Evolutionary conservation across 2,888 invertebrate species (phyloP), one percentile per base, ranked within the genome.

Genomic region (Falcaria lacertinaria): DNA sequence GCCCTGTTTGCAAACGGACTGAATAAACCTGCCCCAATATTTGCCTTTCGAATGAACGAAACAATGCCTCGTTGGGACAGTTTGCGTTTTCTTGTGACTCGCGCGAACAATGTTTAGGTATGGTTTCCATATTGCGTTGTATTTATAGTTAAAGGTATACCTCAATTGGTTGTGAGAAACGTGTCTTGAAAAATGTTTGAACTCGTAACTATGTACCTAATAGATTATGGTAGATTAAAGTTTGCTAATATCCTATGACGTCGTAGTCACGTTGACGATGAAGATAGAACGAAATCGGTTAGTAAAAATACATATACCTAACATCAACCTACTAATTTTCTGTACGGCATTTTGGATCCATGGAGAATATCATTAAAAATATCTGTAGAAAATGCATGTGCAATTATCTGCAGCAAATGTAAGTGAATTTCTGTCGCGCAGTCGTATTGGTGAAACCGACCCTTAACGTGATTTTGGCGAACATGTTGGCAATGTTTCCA

Each of bases 41-140:
- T 89, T 88, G 87, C 82, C 64, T 69, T 85, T 70, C 74, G 87
- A 82, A 81, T 83, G 83, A 83, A 83, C 72, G 80, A 88, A 87
- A 88, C 88, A 89, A 88, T 78, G 76, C 79, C 70, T 72, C 69
- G 70, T 66, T 70, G 80, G 82, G 81, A 84, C 87, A 82, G 83
- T 81, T 81, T 78, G 74, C 76, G 70, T 74, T 80, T 80, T 74
- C 79, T 75, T 74, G 72, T 65, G 63, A 78, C 66, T 66, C 69
- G 69, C 63, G 64, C 60, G 64, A 62, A 73, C 71, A 64, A 64
- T 63, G 57, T 75, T 77, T 80, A 73, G 69, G 74, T 54, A 41
- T 28, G 22, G 59, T 72, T 68, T 51, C 59, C 16, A 19, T 54
- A 45, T 0, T 14, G 38, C 53, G 58, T 54, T 45, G 43, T 15